Evolutionary conservation across 2,797 vertebrate species (phyloP).

Genomic region (Pempheris klunzingeri): DNA sequence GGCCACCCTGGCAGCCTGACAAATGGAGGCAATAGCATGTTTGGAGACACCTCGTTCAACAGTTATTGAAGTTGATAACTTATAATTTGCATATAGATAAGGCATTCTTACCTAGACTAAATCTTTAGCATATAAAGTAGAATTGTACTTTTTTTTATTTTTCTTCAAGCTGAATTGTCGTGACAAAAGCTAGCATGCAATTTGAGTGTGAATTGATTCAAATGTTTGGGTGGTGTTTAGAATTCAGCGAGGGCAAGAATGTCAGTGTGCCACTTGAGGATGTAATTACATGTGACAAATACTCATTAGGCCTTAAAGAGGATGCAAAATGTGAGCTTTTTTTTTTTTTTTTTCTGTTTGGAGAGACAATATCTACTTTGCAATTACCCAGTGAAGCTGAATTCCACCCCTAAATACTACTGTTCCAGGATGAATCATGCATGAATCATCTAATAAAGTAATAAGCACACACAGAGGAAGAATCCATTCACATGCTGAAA

Average conservation of each 20-base stretch:
- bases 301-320: constrained; percentile 61
- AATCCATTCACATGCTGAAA: constrained; percentile 41
- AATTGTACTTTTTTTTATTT: constrained; percentile 59
- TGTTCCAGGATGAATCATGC: constrained; percentile 60
- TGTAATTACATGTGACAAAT: constrained; percentile 77
- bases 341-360: constrained; percentile 60
- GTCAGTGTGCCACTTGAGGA: constrained; percentile 63
- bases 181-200: constrained; percentile 69
- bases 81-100: constrained; percentile 89
- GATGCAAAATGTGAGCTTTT: constrained; percentile 33
- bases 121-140: constrained; percentile 86
- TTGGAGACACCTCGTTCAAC: constrained; percentile 81
- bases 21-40: constrained; percentile 83
- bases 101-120: constrained; percentile 81
- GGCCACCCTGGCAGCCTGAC: constrained; percentile 79
- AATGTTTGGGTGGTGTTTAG: constrained; percentile 58
- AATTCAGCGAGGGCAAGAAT: constrained; percentile 52
- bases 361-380: constrained; percentile 56
- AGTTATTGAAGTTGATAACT: constrained; percentile 87
- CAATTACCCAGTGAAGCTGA: constrained; percentile 60
- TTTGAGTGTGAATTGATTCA: constrained; percentile 69
- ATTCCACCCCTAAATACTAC: constrained; percentile 47
- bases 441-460: constrained; percentile 62
- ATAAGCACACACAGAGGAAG: constrained; percentile 24
- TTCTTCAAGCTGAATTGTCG: constrained; percentile 63